A percentile compares a stretch with the other conserved stretches of the same genome.
phyloP scores from a whole-genome alignment of 2,113 vertebrate genomes.

The Sula dactylatra region DNA sequence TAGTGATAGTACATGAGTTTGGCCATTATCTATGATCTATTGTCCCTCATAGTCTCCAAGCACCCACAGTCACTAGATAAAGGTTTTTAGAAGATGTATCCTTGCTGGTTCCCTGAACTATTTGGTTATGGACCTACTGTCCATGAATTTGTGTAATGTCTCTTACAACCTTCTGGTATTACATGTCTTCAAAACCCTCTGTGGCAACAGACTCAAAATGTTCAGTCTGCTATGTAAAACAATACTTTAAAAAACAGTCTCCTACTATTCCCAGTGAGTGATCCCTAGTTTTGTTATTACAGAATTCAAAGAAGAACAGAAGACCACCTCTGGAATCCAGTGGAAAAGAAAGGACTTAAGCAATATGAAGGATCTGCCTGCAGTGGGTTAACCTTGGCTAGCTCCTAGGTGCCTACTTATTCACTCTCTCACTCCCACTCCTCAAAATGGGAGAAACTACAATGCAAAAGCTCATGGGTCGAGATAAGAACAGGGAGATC shows the following conservation, averaged over 20 bases:
- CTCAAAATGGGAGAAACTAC: neutral
- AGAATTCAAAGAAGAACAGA: neutral
- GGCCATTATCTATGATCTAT: neutral
- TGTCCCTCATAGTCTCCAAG: neutral
- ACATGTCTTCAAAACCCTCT: neutral
- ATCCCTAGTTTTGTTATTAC: neutral
- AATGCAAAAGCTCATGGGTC: neutral
- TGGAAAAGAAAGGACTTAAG: neutral
- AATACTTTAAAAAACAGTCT: neutral
- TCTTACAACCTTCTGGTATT: neutral
- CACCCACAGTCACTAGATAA: neutral
- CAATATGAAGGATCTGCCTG: neutral
- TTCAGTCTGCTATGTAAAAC: neutral
- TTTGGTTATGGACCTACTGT: neutral
- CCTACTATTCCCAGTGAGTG: neutral
- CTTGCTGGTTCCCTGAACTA: neutral
- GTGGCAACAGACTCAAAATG: neutral
- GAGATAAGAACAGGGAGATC: neutral
- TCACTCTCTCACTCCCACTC: accelerated
- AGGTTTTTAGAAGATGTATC: neutral
- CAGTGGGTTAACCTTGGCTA: neutral
- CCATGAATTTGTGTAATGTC: neutral
- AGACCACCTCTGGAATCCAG: neutral
- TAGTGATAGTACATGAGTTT: neutral
- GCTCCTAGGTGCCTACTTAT: neutral